Evolutionary conservation across 2,113 vertebrate genomes (phyloP).

Genomic region (Dendrocopos noguchii): DNA sequence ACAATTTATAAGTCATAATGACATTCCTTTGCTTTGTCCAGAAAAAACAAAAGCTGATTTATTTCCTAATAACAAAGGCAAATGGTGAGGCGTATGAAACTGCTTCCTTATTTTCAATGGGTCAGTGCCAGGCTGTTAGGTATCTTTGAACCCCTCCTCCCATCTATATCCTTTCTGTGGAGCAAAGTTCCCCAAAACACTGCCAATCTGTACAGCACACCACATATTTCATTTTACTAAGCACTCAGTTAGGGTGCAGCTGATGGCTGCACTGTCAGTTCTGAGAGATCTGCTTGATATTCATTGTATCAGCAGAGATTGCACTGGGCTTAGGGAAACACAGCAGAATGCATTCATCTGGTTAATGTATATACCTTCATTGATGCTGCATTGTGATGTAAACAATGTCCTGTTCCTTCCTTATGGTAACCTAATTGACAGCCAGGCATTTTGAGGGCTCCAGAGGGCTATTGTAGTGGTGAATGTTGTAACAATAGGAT

Average conservation of each 20-base stretch:
- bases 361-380: conserved; percentile 67
- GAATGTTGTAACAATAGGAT: conserved; percentile 50
- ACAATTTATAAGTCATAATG: conserved; percentile 84
- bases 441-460: conserved; percentile 23
- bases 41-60: conserved; percentile 83
- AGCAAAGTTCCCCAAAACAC: neutral
- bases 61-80: conserved; percentile 81
- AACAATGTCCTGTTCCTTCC: conserved; percentile 50
- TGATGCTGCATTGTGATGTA: conserved; percentile 52
- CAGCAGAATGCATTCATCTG: conserved; percentile 52
- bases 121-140: conserved; percentile 66
- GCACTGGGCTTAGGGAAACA: conserved; percentile 1
- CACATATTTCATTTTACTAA: rapidly evolving
- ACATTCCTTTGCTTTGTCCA: conserved; percentile 77
- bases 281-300: conserved; percentile 47
- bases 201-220: neutral
- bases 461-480: conserved; percentile 49
- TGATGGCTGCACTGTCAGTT: neutral
- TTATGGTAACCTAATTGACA: conserved; percentile 60
- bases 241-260: neutral
- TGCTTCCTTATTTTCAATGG: conserved; percentile 70
- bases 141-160: conserved; percentile 30
- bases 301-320: conserved; percentile 30
- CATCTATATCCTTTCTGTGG: neutral
- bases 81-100: conserved; percentile 70